Conservation (phyloP, 2,113 vertebrate genomes). For the Calyptommatus sinebrachiatus region DNA sequence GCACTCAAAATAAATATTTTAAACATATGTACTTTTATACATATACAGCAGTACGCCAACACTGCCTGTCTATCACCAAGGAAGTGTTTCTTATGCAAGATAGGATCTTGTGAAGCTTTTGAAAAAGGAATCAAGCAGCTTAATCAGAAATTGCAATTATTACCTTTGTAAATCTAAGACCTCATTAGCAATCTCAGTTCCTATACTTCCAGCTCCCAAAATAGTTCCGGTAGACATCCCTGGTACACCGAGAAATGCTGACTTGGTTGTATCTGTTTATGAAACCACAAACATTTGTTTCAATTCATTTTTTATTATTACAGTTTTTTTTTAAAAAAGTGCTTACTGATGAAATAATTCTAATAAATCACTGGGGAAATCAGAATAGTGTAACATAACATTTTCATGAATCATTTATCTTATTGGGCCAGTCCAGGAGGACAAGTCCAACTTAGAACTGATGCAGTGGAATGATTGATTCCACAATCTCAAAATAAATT, state of each 20-base stretch:
- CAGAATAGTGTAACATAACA: too few species aligned
- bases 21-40: too few species aligned
- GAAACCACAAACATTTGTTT: constrained; percentile 14
- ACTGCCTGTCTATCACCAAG: too few species aligned
- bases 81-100: neutral
- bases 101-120: neutral
- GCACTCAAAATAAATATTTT: too few species aligned
- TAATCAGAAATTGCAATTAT: neutral
- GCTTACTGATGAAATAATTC: neutral
- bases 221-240: constrained; percentile 75
- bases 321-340: neutral
- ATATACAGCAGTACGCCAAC: too few species aligned
- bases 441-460: too few species aligned
- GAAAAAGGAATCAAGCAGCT: too few species aligned
- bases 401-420: too few species aligned
- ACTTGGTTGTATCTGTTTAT: constrained; percentile 74
- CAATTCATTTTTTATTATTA: neutral
- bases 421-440: too few species aligned
- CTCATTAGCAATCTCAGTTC: constrained; percentile 87
- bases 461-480: too few species aligned
- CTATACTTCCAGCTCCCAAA: constrained; percentile 86
- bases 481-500: too few species aligned
- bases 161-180: constrained; percentile 87
- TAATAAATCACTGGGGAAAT: neutral
- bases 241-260: constrained; percentile 77